These are phyloP conservation scores for Dynastes grantii DNA, from an alignment of 2,888 invertebrate species.

Conservation along the genomic window DNA sequence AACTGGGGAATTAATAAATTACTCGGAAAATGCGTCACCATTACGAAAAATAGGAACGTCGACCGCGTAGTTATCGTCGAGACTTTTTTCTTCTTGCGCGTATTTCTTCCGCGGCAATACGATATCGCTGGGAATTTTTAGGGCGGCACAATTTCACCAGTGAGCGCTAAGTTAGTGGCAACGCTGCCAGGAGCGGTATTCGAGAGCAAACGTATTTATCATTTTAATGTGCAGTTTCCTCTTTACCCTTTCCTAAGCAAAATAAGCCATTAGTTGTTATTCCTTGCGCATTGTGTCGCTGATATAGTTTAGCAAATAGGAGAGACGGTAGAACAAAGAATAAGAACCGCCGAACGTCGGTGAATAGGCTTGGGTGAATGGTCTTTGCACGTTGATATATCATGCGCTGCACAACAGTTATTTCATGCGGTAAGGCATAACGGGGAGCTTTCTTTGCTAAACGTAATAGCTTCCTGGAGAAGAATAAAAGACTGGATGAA, in stretches of 20 bases:
- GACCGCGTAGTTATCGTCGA: conserved; percentile 2
- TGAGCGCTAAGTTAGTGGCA: conserved; percentile 20
- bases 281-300: conserved; percentile 5
- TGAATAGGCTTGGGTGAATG: conserved; percentile 1
- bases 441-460: not conserved
- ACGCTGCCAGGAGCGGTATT: conserved; percentile 1
- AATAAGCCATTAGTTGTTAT: conserved; percentile 34
- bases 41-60: not conserved
- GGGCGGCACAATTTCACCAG: not conserved
- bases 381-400: conserved; percentile 11
- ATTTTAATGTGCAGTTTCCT: conserved; percentile 44
- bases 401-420: conserved; percentile 10
- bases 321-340: conserved; percentile 17
- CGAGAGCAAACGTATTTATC: conserved; percentile 30
- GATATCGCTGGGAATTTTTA: conserved; percentile 18
- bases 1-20: conserved; percentile 40
- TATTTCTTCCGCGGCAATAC: not conserved
- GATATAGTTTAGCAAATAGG: conserved; percentile 32
- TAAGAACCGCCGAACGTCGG: not conserved
- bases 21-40: conserved; percentile 30
- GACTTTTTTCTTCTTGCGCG: not conserved
- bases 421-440: conserved; percentile 12
- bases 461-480: not conserved
- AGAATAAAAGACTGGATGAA: not conserved
- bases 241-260: conserved; percentile 19